A percentile compares a stretch with the other conserved stretches of the same genome.
These are phyloP conservation scores for Barnardius zonarius DNA, from an alignment of 2,113 vertebrate genomes.

Conservation along the genomic window DNA sequence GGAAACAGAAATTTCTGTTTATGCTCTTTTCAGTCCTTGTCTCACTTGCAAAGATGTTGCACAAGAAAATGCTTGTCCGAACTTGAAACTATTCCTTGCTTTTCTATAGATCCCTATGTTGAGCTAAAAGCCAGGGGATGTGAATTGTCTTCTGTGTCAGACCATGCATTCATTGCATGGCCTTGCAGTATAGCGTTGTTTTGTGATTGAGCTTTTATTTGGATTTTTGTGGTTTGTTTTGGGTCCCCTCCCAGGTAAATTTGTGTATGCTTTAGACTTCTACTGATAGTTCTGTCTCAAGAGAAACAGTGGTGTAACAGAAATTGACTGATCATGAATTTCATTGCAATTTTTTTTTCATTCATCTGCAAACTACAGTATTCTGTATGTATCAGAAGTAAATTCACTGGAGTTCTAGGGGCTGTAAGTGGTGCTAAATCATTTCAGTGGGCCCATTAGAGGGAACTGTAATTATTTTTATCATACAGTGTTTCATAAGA, in stretches of 20 bases:
- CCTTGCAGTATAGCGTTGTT: not conserved
- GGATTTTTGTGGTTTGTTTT: not conserved
- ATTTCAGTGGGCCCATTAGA: not conserved
- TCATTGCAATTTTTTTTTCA: not conserved
- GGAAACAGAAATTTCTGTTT: not conserved
- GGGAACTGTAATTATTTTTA: not conserved
- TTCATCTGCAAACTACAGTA: not conserved
- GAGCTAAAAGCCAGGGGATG: not conserved
- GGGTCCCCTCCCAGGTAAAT: not conserved
- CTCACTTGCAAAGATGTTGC: not conserved
- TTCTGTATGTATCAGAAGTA: not conserved
- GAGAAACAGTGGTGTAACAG: not conserved
- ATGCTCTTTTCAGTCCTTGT: not conserved
- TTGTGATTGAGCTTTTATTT: not conserved
- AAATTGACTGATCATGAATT: not conserved
- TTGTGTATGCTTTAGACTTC: not conserved
- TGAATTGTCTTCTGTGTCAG: not conserved
- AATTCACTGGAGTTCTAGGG: not conserved
- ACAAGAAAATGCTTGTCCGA: not conserved
- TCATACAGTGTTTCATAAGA: not conserved
- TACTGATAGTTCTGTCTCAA: not conserved
- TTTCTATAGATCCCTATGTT: not conserved
- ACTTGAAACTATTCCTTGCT: not conserved
- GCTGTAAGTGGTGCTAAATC: conserved; percentile 10
- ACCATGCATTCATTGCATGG: not conserved